Base-by-base conservation (phyloP, 2,888 invertebrate species). In the Shargacucullia verbasci region DNA sequence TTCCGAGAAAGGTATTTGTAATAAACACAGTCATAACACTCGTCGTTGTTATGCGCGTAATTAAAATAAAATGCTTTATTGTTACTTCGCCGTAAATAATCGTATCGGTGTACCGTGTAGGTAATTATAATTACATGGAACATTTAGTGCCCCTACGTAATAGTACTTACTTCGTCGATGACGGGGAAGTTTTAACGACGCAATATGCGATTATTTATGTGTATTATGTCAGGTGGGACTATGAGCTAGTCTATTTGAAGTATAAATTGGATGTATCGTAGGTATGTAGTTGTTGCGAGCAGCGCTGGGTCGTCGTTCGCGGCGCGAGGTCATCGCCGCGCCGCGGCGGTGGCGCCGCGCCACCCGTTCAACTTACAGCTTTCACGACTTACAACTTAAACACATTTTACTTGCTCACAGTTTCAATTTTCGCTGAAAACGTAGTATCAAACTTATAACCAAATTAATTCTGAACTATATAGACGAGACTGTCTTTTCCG, bases 241-340 rank as follows among this genome's bases (percentile, higher is more conserved):
- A 46, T 48, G 45, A 61, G 53, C 35, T 63, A 53, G 53, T 47
- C 45, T 52, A 73, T 78, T 76, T 75, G 68, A 62, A 69, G 72
- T 67, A 71, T 72, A 62, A 78, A 69, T 68, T 76, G 73, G 75
- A 72, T 54, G 55, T 72, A 71, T 75, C 31, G 71, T 20, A 20
- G 20, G 20, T 20, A 20, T 2, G 64, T 75, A 76, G 78, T 73
- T 78, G 76, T 74, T 78, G 65, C 59, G 72, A 57, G 63, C 29
- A 29, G 69, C 74, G 73, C 59, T 85, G 82, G 92, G 92, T 92
- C 92, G 91, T 89, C 90, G 92, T 73, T 87, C 92, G 90, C 87
- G 59, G 57, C 73, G 76, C 73, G 88, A 88, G 92, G 92, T 92
- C 92, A 92, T 69, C 90, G 90, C 81, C 90, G 89, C 85, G 83